Base-by-base conservation (phyloP, 2,888 invertebrate genomes). In the Drosophila maculinotata region DNA sequence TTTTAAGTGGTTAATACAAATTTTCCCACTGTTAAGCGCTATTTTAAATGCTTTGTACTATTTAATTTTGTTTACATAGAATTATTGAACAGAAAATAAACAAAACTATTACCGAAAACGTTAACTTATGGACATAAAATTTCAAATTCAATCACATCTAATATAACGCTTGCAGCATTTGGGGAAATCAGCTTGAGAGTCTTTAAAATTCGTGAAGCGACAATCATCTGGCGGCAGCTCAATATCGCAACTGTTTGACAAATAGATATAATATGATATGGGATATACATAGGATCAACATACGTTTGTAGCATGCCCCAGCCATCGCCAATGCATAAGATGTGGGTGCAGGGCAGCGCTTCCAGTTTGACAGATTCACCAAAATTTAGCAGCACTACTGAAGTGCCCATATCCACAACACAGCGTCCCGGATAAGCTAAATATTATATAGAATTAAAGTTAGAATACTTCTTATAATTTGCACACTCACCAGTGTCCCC, bases 241-340 rank as follows among this genome's bases (percentile, higher is more conserved):
- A 3, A 35, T 42, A 14, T 68, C 66, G 23, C 81, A 81, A 2
- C 80, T 81, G 17, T 5, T n/a, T 20, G 7, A 1, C 3, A 33
- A 36, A 38, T 7, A 9, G 1, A 12, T 26, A 14, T 7, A 35
- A 33, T 38, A 7, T 1, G 6, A 26, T 26, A 0, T 3, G 1
- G 1, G 9, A 10, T 2, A 17, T 7, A 1, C 9, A 10, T 30
- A 8, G 4, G 4, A 1, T 1, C 1, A n/a, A 52, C 69, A 31
- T 51, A 84, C 80, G 85, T 81, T 33, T 53, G 42, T 0, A 81
- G 64, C 67, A 69, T 38, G 3, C 79, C 80, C 62, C 53, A 84
- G 4, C 85, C 85, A 49, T 76, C 72, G 4, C 76, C 76, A 0
- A 42, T 47, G 39, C 80, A 81, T 0, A 59, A 49, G 4, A 81